Conservation (phyloP, 2,797 vertebrate species). For the Phrynocephalus forsythii region DNA sequence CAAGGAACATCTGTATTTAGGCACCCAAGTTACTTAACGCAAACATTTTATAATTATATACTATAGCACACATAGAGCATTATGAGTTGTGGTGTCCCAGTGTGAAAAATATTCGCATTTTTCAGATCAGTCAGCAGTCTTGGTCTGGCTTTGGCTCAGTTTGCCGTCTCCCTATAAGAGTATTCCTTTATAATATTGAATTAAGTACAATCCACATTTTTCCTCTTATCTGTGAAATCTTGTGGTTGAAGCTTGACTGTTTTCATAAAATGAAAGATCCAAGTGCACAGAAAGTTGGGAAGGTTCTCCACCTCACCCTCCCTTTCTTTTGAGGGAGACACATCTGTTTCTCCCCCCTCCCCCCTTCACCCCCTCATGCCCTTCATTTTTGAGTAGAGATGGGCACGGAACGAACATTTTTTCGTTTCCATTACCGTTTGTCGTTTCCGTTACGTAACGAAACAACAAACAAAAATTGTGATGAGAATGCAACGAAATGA, state of each 20-base stretch:
- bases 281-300: constrained; percentile 78
- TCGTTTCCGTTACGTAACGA: no score
- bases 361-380: background rate
- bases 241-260: constrained; percentile 80
- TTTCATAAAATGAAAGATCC: constrained; percentile 83
- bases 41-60: constrained; percentile 85
- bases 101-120: constrained; percentile 83
- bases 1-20: constrained; percentile 85
- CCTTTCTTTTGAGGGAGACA: constrained; percentile 61
- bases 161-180: constrained; percentile 76
- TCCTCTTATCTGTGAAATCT: constrained; percentile 85
- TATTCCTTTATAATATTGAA: constrained; percentile 84
- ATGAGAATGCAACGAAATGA: no score
- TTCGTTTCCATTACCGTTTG: no score
- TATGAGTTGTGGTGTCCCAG: constrained; percentile 83
- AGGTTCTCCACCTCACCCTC: constrained; percentile 58
- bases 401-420: no score
- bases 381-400: constrained; percentile 13
- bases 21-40: constrained; percentile 82
- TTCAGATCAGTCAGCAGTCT: constrained; percentile 84
- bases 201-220: constrained; percentile 81
- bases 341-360: constrained; percentile 68
- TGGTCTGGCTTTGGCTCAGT: constrained; percentile 76
- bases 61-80: constrained; percentile 78
- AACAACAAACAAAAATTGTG: no score